Percentiles rank a stretch among this genome's conserved stretches.
phyloP scores from a whole-genome alignment of 2,113 vertebrate species.

The Sebastes schlegelii region DNA sequence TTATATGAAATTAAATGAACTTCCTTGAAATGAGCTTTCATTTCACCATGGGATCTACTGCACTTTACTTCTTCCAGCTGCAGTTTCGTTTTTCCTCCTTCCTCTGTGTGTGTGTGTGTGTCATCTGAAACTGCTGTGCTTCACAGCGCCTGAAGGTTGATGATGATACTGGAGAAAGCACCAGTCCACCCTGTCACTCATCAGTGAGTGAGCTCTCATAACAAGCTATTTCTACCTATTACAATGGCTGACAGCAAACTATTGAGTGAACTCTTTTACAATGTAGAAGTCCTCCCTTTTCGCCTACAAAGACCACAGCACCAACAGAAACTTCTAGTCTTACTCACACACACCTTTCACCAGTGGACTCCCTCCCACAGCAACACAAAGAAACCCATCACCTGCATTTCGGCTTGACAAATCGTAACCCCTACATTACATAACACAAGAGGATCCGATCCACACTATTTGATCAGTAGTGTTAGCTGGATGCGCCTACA shows the following conservation, averaged over 20 bases:
- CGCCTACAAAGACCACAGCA: not conserved
- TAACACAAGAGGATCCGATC: slow-evolving; percentile 36
- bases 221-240: not conserved
- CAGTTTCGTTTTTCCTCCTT: slow-evolving; percentile 3
- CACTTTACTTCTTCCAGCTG: not conserved
- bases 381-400: slow-evolving; percentile 8
- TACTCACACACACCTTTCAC: slow-evolving; percentile 22
- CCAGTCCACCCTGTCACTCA: not conserved
- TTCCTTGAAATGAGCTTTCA: not conserved
- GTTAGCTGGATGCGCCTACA: slow-evolving; percentile 15
- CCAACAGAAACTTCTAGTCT: slow-evolving; percentile 2
- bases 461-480: slow-evolving; percentile 12
- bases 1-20: not conserved
- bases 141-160: not conserved
- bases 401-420: slow-evolving; percentile 19
- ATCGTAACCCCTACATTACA: slow-evolving; percentile 24
- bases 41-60: not conserved
- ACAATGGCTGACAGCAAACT: not conserved
- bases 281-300: not conserved
- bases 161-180: slow-evolving; percentile 16
- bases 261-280: not conserved
- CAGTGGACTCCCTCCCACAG: slow-evolving; percentile 17
- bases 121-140: slow-evolving; percentile 18
- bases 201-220: not conserved
- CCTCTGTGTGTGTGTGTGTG: not conserved